These are phyloP conservation scores for Macropodus opercularis DNA, from an alignment of 2,797 vertebrate genomes.

Conservation along the genomic window DNA sequence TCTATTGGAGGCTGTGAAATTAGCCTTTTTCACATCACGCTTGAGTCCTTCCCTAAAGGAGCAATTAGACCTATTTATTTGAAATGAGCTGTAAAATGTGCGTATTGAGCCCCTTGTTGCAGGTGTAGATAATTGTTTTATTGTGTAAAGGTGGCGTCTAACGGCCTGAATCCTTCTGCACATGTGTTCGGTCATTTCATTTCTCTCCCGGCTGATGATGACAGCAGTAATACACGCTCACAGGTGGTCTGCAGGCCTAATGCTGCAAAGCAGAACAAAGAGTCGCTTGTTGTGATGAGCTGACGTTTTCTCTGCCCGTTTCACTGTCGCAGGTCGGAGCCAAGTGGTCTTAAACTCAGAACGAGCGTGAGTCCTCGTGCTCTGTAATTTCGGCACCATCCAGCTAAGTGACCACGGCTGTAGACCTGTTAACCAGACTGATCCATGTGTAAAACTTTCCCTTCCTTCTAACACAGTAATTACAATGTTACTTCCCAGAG, in stretches of 20 bases:
- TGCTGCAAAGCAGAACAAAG: conserved; percentile 60
- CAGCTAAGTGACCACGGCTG: conserved; percentile 76
- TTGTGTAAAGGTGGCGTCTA: conserved; percentile 10
- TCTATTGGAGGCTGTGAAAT: conserved; percentile 51
- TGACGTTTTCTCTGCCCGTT: conserved; percentile 62
- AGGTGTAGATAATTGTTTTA: conserved; percentile 10
- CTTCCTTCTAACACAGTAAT: conserved; percentile 75
- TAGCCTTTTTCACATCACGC: conserved; percentile 32
- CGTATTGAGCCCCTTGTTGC: conserved; percentile 11
- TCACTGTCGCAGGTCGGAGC: conserved; percentile 54
- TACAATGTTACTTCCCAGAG: conserved; percentile 75
- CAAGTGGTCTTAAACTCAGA: conserved; percentile 66
- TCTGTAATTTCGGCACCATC: conserved; percentile 77
- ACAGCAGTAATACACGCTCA: conserved; percentile 48
- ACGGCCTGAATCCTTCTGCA: conserved; percentile 40
- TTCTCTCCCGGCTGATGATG: conserved; percentile 14
- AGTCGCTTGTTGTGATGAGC: conserved; percentile 65
- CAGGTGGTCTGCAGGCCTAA: conserved; percentile 53
- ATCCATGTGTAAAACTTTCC: conserved; percentile 81
- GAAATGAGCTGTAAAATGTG: conserved; percentile 64
- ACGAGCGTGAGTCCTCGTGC: conserved; percentile 68
- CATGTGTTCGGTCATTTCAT: too few relatives aligned
- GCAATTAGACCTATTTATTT: conserved; percentile 56
- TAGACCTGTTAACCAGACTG: conserved; percentile 74
- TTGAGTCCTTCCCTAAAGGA: conserved; percentile 40